These are phyloP conservation scores for Lutraria rhynchaena DNA, from an alignment of 1,140 invertebrate genomes.

Conservation along the genomic window DNA sequence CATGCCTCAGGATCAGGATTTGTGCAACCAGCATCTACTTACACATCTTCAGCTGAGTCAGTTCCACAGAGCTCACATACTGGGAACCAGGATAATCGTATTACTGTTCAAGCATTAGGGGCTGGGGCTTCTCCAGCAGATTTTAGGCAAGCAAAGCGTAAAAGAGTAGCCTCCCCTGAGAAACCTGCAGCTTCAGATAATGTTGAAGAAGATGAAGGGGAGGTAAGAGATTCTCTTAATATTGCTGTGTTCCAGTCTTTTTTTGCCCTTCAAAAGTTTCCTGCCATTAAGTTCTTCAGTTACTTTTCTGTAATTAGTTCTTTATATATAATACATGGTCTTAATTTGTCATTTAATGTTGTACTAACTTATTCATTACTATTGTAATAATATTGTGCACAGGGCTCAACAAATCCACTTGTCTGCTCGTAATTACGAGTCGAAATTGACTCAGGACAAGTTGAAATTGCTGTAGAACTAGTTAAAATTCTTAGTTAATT, in stretches of 20 bases:
- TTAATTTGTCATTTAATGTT: background rate
- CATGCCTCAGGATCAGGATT: background rate
- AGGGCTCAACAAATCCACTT: no score
- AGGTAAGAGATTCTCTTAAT: slow-evolving; percentile 60
- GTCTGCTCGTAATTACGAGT: no score
- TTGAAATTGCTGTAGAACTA: no score
- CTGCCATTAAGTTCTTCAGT: background rate
- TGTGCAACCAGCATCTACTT: no score
- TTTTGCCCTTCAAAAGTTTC: background rate
- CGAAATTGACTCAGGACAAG: no score
- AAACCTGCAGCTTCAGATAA: slow-evolving; percentile 16
- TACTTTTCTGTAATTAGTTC: background rate
- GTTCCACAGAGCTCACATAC: background rate
- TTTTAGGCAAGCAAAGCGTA: slow-evolving; percentile 71
- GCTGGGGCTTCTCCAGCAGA: slow-evolving; percentile 60
- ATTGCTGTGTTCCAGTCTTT: no score
- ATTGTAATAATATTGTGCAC: background rate
- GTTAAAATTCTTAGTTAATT: no score
- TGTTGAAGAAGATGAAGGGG: slow-evolving; percentile 66
- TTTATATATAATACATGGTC: background rate
- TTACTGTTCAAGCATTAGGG: background rate
- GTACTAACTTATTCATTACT: background rate
- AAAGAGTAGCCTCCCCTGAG: slow-evolving; percentile 65
- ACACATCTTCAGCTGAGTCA: background rate
- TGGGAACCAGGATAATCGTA: background rate